Base-by-base conservation (phyloP, 2,888 invertebrate genomes). In the Osedax frankpressi region DNA sequence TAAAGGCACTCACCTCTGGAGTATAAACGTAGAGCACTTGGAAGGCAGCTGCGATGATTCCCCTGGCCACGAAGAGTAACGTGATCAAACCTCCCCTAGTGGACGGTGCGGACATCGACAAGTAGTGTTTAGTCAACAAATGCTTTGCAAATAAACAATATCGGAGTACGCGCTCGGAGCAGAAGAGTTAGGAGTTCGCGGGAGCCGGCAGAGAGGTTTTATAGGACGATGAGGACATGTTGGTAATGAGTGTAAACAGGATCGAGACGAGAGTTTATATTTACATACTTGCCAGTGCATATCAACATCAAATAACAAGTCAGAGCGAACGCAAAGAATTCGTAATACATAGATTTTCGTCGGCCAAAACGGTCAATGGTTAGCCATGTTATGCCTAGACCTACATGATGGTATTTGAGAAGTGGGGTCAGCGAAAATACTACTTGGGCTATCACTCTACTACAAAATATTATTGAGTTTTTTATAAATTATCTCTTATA, bases 21-120 rank as follows among this genome's bases (percentile, higher is more conserved):
- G 94, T 94, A 81, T 94, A 94, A 3, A 94, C 93, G 81, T 94
- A 94, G 0, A 93, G 93, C 0, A 93, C 93, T 87, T 94, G 94
- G 83, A 94, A 94, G 1, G 93, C 89, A 0, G 94, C 94, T 26
- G 93, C 93, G 79, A 94, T 92, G 76, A 94, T 90, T 2, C 92
- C 93, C 78, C 94, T 88, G 0, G 93, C 92, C 78, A 93, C 82
- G 83, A 94, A 94, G 76, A 94, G 86, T 77, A 92, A 88, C 71
- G 91, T 88, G 0, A 93, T 94, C 19, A 69, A 30, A 3, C 69
- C 69, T 44, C 11, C 44, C 44, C 44, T 44, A 19, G n/a, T n/a
- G n/a, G n/a, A n/a, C n/a, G n/a, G n/a, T n/a, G n/a, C n/a, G n/a
- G n/a, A n/a, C n/a, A n/a, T n/a, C n/a, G n/a, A n/a, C n/a, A n/a